Percentiles rank a stretch among this genome's conserved stretches.
These are phyloP conservation scores for Schlechtendalia chinensis DNA, from an alignment of 1,140 invertebrate genomes.

Conservation along the genomic window DNA sequence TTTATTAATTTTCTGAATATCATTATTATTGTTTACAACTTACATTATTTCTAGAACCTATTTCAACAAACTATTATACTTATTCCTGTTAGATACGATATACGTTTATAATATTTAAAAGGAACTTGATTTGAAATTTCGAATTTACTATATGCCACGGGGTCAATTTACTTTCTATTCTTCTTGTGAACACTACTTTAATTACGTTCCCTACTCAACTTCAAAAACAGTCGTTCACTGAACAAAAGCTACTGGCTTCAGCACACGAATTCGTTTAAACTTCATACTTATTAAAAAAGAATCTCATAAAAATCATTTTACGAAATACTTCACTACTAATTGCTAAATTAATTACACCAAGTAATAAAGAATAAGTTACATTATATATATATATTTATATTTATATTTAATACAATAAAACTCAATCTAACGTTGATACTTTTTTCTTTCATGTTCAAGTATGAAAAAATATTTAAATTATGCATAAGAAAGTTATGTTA, in stretches of 20 bases:
- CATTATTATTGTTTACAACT: background rate
- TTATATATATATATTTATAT: too few species aligned
- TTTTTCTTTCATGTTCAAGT: too few species aligned
- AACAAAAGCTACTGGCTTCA: background rate
- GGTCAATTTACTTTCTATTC: conserved; percentile 22
- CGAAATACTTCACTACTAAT: background rate
- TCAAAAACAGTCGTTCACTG: conserved; percentile 23
- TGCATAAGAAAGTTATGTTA: too few species aligned
- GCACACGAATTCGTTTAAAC: background rate
- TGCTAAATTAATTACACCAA: too few species aligned
- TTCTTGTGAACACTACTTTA: conserved; percentile 35
- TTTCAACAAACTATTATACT: background rate
- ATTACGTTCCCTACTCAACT: conserved; percentile 42
- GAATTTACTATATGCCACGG: conserved; percentile 6
- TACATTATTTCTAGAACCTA: background rate
- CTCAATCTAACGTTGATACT: too few species aligned
- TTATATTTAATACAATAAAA: too few species aligned
- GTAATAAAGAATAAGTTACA: too few species aligned
- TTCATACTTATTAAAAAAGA: background rate
- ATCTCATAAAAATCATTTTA: background rate
- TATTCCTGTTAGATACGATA: background rate
- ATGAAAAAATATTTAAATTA: too few species aligned
- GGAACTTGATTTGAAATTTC: conserved; percentile 6
- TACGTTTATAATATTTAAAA: background rate
- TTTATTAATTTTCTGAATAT: background rate